phyloP scores from a whole-genome alignment of 1,140 invertebrate genomes.

The Choristoneura fumiferana region DNA sequence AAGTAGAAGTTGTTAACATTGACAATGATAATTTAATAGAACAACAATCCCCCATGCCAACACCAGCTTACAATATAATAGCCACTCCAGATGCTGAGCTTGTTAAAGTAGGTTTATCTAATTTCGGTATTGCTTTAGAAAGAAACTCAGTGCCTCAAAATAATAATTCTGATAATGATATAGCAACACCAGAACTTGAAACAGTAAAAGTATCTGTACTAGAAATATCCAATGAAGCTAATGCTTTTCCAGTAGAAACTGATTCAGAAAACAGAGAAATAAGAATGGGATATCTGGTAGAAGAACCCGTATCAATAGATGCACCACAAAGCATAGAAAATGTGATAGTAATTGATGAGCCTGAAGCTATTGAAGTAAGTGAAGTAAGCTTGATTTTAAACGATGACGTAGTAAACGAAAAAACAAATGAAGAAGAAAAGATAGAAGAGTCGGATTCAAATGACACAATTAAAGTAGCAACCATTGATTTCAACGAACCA shows the following conservation, averaged over 20 bases:
- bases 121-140: background rate
- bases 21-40: background rate
- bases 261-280: too few species aligned
- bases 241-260: too few species aligned
- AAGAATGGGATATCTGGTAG: too few species aligned
- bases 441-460: background rate
- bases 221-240: background rate
- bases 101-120: background rate
- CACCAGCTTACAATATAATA: background rate
- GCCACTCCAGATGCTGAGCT: conserved; percentile 1
- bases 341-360: too few species aligned
- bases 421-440: background rate
- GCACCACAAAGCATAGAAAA: too few species aligned
- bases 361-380: too few species aligned
- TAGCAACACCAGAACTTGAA: conserved; percentile 2
- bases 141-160: background rate
- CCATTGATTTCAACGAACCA: background rate
- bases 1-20: background rate
- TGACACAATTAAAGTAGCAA: background rate
- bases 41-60: background rate
- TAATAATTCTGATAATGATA: background rate
- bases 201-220: conserved; percentile 7
- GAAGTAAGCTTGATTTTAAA: too few species aligned
- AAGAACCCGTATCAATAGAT: too few species aligned
- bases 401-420: too few species aligned